These are phyloP conservation scores for Trialeurodes vaporariorum DNA, from an alignment of 1,140 invertebrate species.

Conservation along the genomic window DNA sequence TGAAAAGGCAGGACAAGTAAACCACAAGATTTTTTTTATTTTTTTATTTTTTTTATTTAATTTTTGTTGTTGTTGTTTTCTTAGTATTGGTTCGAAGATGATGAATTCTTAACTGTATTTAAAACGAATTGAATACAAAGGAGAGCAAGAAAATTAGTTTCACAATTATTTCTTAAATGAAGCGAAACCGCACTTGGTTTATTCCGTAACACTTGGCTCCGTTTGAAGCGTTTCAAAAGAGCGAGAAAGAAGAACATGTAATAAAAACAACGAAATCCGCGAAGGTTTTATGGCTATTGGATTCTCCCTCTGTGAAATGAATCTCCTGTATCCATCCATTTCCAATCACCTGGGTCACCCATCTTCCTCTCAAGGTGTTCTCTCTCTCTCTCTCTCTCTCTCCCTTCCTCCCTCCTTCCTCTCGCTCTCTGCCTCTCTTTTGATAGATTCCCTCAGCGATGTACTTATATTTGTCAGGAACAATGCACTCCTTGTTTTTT, in stretches of 20 bases:
- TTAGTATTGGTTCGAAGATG: too few relatives aligned
- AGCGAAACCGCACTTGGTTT: background rate
- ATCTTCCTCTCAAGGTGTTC: background rate
- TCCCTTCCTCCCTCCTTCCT: background rate
- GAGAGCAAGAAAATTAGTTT: background rate
- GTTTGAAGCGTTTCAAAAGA: too few relatives aligned
- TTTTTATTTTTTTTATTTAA: too few relatives aligned
- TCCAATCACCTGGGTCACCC: background rate
- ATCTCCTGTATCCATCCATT: too few relatives aligned
- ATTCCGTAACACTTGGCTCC: background rate
- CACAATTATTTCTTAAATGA: background rate
- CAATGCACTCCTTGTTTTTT: too few relatives aligned
- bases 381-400: background rate
- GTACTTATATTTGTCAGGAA: background rate
- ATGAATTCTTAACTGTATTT: background rate
- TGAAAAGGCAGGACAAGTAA: too few relatives aligned
- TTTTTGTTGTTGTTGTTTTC: too few relatives aligned
- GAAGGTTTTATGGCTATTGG: background rate
- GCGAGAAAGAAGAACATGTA: background rate
- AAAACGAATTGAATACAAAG: background rate
- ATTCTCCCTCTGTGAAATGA: background rate
- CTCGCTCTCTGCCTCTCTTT: background rate
- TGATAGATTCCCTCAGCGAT: too few relatives aligned
- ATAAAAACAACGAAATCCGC: background rate
- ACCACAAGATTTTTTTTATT: too few relatives aligned